Base-by-base conservation (phyloP, 1,140 invertebrate genomes). In the Helicorthomorpha holstii region DNA sequence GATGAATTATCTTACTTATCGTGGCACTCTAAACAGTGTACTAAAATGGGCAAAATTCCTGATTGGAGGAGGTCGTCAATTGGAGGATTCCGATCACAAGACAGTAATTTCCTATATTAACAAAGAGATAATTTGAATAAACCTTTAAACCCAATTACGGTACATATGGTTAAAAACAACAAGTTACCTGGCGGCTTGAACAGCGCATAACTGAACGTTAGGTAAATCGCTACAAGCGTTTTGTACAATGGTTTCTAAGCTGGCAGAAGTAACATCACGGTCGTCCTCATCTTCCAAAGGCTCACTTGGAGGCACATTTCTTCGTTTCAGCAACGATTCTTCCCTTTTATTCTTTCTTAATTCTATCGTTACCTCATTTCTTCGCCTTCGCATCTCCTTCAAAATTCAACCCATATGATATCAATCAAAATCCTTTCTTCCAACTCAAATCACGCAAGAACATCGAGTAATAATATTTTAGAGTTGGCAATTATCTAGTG, bases 31-130 rank as follows among this genome's bases (percentile, higher is more conserved):
- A 98, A 74, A 71, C 92, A 98, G 56, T 78, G 73, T 38, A 98
- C 91, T 59, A 98, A 76, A 61, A 91, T 82, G 47, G 93, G 93
- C 55, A 99, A 75, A 64, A 98, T 92, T 47, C 88, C 89, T 68
- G 85, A 85, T 24, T 80, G 70, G 58, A 98, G 97, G 48, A 99
- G 73, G 53, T 85, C 82, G 76, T 98, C 89, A 62, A 99, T 98
- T n/a, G 95, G 95, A 58, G 95, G 95, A 75, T 97, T 98, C 58
- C 88, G 80, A 69, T 98, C 93, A 42, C 88, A 92, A 2, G 93
- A 98, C 3, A 99, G 73, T 50, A 99, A 72, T 71, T 96, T 98
- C 54, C 95, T 73, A 29, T 4, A 25, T 29, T 21, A 3, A 49
- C 3, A 29, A 26, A 48, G 24, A 3, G 21, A 52, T 25, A 34